Evolutionary conservation across 2,113 vertebrate genomes (phyloP), one percentile per base, ranked within the genome.

Genomic region (Macheiramphus alcinus): DNA sequence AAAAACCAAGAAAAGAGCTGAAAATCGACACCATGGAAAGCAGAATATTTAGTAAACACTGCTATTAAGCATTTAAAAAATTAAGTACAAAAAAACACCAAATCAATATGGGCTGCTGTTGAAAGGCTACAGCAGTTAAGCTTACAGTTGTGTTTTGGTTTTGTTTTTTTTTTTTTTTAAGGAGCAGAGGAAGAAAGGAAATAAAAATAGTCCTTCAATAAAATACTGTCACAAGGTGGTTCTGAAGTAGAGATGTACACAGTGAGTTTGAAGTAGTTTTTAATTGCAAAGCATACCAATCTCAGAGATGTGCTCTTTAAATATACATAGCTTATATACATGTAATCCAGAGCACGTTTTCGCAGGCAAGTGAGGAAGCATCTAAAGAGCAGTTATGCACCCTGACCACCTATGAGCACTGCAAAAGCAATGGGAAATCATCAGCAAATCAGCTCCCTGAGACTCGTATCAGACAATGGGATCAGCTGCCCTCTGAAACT

Each of bases 91-190:
- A 19, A 19, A 45, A 36, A 92, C 40, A 85, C 2, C 9, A 90
- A 70, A 42, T 53, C 25, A 48, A 45, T 45, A 73, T 1, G 2
- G 0, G 6, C 10, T 74, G 16, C 11, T 4, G 7, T 25, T 81
- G 26, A 79, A 81, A 87, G 42, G 14, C 6, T 85, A 42, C 18
- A 88, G 27, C 59, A 42, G 4, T 59, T 74, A 40, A 71, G 10
- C 0, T 1, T 26, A 14, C 1, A 22, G 6, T 11, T 48, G 4
- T 11, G 29, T 14, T 22, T 48, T 48, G 47, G 11, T 3, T 52
- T 8, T 9, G 18, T 16, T 52, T 25, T 62, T 84, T 34, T 8
- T 9, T 22, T 16, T 52, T 25, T 62, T 84, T 34, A 80, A 68
- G 13, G 53, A 68, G 10, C 8, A 79, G 50, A 62, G 13, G 27